Percentiles rank a stretch among this genome's conserved stretches.
Evolutionary conservation across 2,888 invertebrate genomes (phyloP).

Genomic region (Muschampia plurimacula): DNA sequence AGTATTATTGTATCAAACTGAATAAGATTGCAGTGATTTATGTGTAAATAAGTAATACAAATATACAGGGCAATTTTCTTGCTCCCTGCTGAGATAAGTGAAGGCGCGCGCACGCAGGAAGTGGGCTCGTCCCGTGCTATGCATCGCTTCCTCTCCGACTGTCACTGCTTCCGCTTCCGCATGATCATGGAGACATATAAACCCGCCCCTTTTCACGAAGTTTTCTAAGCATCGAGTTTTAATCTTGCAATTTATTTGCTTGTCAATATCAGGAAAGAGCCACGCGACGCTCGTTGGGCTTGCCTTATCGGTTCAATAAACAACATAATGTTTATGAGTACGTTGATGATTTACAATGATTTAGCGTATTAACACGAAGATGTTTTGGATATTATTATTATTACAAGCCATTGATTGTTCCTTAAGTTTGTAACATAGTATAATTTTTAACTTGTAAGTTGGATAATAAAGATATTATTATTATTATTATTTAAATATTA

Average conservation of each 20-base stretch:
- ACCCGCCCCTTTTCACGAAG: constrained; percentile 66
- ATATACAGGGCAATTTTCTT: constrained; percentile 58
- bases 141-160: constrained; percentile 72
- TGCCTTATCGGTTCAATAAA: constrained; percentile 30
- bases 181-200: constrained; percentile 60
- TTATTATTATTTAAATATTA: too few relatives aligned
- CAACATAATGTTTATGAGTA: constrained; percentile 23
- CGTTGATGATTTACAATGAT: constrained; percentile 19
- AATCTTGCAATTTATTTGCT: constrained; percentile 81
- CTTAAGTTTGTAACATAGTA: too few relatives aligned
- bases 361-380: background rate
- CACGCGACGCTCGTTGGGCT: constrained; percentile 66
- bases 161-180: constrained; percentile 80
- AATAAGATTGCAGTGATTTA: constrained; percentile 39
- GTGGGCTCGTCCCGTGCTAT: constrained; percentile 77
- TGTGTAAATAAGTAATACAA: constrained; percentile 34
- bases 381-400: background rate
- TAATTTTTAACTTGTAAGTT: too few relatives aligned
- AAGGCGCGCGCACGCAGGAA: constrained; percentile 75
- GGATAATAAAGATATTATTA: too few relatives aligned
- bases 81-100: constrained; percentile 80
- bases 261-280: constrained; percentile 82
- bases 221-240: constrained; percentile 72
- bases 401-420: too few relatives aligned
- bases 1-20: background rate